A percentile compares a stretch with the other conserved stretches of the same genome.
Conservation (phyloP, 2,113 vertebrate species). For the Hippopotamus amphibius region DNA sequence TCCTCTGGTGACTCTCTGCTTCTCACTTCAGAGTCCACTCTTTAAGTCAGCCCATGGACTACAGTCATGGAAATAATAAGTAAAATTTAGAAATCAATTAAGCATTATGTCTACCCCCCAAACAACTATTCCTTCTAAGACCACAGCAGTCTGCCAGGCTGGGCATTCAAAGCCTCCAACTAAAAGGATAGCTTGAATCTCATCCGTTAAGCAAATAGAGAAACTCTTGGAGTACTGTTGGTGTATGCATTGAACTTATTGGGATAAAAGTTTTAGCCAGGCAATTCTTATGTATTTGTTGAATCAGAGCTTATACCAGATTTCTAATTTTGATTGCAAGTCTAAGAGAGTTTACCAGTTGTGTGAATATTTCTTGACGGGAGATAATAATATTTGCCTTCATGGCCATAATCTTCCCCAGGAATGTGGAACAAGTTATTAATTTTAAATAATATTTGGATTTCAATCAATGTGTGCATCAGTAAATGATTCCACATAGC, state of each 20-base stretch:
- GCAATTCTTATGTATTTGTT: constrained; percentile 52
- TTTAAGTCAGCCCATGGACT: constrained; percentile 17
- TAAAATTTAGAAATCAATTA: constrained; percentile 55
- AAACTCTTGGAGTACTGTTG: constrained; percentile 38
- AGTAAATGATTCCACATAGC: constrained; percentile 62
- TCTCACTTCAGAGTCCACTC: neutral
- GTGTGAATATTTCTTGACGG: constrained; percentile 28
- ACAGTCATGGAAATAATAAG: constrained; percentile 53
- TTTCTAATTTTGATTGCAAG: constrained; percentile 48
- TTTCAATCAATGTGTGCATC: constrained; percentile 61
- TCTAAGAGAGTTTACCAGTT: constrained; percentile 29
- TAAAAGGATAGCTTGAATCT: constrained; percentile 43
- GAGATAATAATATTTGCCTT: constrained; percentile 43
- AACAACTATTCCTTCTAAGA: constrained; percentile 49
- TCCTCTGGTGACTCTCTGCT: neutral
- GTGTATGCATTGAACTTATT: neutral
- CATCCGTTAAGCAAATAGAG: constrained; percentile 36
- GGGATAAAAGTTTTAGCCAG: neutral
- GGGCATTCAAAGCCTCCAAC: neutral
- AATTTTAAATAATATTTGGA: constrained; percentile 54
- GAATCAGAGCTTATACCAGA: constrained; percentile 18
- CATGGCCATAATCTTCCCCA: constrained; percentile 23
- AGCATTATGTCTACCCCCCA: neutral
- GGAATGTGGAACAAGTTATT: constrained; percentile 49
- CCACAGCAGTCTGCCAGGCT: constrained; percentile 21